A percentile compares a stretch with the other conserved stretches of the same genome.
phyloP scores from a whole-genome alignment of 1,140 invertebrate species.

The Schlechtendalia chinensis region DNA sequence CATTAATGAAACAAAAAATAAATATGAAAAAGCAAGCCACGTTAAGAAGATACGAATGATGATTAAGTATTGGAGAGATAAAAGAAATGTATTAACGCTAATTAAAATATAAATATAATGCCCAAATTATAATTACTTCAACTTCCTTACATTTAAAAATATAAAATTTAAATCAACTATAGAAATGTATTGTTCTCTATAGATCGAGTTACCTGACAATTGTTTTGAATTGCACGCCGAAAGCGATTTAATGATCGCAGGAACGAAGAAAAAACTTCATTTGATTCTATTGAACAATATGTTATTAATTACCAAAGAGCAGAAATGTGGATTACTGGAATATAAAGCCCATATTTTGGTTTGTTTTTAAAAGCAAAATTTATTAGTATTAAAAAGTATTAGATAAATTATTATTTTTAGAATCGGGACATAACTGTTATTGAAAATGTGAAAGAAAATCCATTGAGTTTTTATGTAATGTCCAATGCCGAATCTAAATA shows the following conservation, averaged over 20 bases:
- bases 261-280: constrained; percentile 39
- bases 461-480: constrained; percentile 18
- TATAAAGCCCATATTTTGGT: constrained; percentile 39
- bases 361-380: background rate
- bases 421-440: background rate
- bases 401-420: constrained; percentile 24
- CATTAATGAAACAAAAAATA: constrained; percentile 39
- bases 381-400: background rate
- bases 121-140: background rate
- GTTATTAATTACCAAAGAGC: constrained; percentile 32
- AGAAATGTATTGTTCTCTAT: constrained; percentile 8
- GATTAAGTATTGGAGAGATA: constrained; percentile 31
- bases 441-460: constrained; percentile 27
- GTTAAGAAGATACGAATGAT: constrained; percentile 11
- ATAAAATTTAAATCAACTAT: background rate
- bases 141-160: background rate
- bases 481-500: constrained; percentile 1
- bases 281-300: constrained; percentile 43
- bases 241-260: constrained; percentile 16
- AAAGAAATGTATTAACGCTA: constrained; percentile 23
- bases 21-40: constrained; percentile 29
- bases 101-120: background rate
- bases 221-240: constrained; percentile 41
- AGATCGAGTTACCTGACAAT: constrained; percentile 25
- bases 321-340: constrained; percentile 30